Evolutionary conservation across 2,113 vertebrate species (phyloP).

Genomic region (Falcunculus frontatus): DNA sequence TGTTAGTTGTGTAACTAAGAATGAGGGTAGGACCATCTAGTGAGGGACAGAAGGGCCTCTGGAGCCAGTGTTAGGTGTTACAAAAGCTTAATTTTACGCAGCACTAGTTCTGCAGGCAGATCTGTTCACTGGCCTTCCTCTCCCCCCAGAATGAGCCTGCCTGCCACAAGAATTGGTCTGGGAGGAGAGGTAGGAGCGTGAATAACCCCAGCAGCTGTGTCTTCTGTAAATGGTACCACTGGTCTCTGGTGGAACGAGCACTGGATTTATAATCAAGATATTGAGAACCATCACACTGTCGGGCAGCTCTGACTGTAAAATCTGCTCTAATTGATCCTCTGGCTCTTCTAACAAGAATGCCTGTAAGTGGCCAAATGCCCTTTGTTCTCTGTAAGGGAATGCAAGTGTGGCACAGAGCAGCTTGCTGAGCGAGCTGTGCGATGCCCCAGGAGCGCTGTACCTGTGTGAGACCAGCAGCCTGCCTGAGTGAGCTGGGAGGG

Average conservation of each 20-base stretch:
- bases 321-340: background rate
- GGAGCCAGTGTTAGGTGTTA: background rate
- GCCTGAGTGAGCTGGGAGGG: background rate
- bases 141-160: background rate
- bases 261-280: background rate
- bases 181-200: background rate
- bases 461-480: background rate
- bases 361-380: background rate
- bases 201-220: background rate
- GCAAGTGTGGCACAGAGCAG: background rate
- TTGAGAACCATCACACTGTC: background rate
- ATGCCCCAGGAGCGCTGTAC: rapidly evolving
- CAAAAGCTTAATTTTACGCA: background rate
- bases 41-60: background rate
- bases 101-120: background rate
- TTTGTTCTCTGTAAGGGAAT: background rate
- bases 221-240: background rate
- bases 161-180: background rate
- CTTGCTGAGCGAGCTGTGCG: background rate
- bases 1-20: background rate
- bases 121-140: background rate
- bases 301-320: background rate
- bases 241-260: background rate
- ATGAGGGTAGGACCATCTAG: background rate
- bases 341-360: background rate